Base-by-base conservation (phyloP, 2,797 vertebrate genomes). In the Natrix natrix region DNA sequence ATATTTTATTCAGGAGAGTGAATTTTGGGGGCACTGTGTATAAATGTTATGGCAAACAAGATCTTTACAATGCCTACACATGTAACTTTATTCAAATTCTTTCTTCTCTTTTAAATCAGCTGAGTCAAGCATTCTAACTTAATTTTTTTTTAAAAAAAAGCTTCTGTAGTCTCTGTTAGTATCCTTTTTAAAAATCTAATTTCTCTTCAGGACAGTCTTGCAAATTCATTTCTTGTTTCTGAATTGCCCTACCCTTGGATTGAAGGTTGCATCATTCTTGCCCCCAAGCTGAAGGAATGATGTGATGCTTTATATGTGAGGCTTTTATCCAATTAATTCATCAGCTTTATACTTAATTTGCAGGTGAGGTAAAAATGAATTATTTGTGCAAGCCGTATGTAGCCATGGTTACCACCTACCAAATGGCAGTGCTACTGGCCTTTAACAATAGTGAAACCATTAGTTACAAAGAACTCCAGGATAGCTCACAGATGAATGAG, bases 301-400 rank as follows among this genome's bases (percentile, higher is more conserved):
- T 87, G 8, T 10, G 2, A 14, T 78, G 54, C 43, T 56, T 57
- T 66, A 43, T n/a, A 26, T 28, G 24, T 55, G 60, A 61, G 14
- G 28, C 74, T 37, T 57, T 60, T 83, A 11, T 69, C 56, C 37
- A 88, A 83, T 66, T 88, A 3, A 48, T 95, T 95, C 91, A 17
- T 94, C 11, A 95, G 87, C 26, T 91, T 43, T 88, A 28, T 95
- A 91, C 37, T 96, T 43, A 94, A 94, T 83, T 95, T 95, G 66
- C 96, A 99, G 99, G 99, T 94, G 99, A 99, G 97, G 99, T 99
- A 94, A 99, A 99, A 98, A 99, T 99, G 99, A 99, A 99, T 97
- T 99, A 99, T 97, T 97, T 99, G 97, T 98, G 99, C 96, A 99
- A 99, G 98, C 99, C 99, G 37, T 99, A 99, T 1, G 99, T 99